Percentiles rank a stretch among this genome's conserved stretches.
phyloP scores from a whole-genome alignment of 2,888 invertebrate genomes.

The Xylota sylvarum region DNA sequence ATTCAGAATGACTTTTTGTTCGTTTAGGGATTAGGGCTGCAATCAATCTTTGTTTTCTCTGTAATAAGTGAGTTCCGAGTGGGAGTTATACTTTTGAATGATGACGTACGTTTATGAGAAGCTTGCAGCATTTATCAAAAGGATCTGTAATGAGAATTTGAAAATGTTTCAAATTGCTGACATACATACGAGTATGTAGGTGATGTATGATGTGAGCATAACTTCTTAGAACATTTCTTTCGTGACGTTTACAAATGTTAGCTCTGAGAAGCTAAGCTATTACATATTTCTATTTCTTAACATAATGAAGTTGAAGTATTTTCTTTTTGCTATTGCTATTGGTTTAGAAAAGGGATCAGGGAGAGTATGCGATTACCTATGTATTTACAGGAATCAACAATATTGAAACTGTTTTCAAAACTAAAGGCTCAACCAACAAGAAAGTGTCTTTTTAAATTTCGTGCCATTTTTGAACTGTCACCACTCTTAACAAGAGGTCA shows the following conservation, averaged over 20 bases:
- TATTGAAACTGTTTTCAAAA: too few relatives aligned
- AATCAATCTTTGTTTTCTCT: constrained; percentile 40
- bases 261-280: not conserved
- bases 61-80: constrained; percentile 2
- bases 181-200: not conserved
- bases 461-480: too few relatives aligned
- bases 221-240: not conserved
- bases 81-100: constrained; percentile 30
- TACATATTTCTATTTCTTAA: too few relatives aligned
- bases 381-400: too few relatives aligned
- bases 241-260: constrained; percentile 3
- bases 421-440: too few relatives aligned
- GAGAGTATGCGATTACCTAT: too few relatives aligned
- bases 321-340: too few relatives aligned
- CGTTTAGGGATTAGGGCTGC: not conserved
- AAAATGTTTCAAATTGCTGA: not conserved
- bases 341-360: too few relatives aligned
- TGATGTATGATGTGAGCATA: constrained; percentile 9
- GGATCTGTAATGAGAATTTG: constrained; percentile 31
- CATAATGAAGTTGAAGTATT: too few relatives aligned
- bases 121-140: constrained; percentile 14
- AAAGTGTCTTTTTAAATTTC: too few relatives aligned
- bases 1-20: constrained; percentile 23
- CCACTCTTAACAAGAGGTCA: too few relatives aligned
- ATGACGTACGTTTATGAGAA: constrained; percentile 31